Evolutionary conservation across 2,888 invertebrate genomes (phyloP).

Genomic region (Osmoderma eremita): DNA sequence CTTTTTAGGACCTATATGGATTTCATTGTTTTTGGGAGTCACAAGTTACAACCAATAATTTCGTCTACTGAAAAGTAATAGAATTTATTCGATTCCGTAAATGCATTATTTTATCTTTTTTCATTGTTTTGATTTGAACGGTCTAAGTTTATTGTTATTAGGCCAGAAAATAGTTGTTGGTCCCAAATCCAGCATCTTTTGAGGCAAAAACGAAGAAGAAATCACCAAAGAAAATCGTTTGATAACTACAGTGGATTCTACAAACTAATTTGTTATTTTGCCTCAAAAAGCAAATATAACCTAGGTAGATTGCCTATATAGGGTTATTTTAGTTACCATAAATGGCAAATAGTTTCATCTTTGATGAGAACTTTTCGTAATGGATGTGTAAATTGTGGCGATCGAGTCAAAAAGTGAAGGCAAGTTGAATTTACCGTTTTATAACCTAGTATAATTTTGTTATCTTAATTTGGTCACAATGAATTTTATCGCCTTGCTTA

Average conservation of each 20-base stretch:
- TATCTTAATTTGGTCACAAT: too few species aligned
- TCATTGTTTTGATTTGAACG: conserved; percentile 12
- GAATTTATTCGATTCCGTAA: background rate
- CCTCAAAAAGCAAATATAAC: conserved; percentile 24
- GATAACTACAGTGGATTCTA: background rate
- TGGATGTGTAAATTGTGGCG: too few species aligned
- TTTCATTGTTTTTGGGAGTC: conserved; percentile 2
- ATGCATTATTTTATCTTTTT: background rate
- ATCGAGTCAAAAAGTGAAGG: too few species aligned
- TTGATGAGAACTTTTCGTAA: too few species aligned
- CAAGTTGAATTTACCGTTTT: too few species aligned
- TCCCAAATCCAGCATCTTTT: conserved; percentile 32
- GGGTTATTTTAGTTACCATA: conserved; percentile 6
- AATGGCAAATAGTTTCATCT: background rate
- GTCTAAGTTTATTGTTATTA: background rate
- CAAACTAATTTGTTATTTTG: background rate
- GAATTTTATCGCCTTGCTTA: too few species aligned
- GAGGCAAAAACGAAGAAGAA: conserved; percentile 25
- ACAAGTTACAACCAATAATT: conserved; percentile 20
- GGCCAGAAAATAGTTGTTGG: conserved; percentile 19
- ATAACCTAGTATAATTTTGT: too few species aligned
- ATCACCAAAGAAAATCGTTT: too few species aligned
- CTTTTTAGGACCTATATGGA: too few species aligned
- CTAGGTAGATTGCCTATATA: background rate
- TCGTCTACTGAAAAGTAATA: background rate